Conservation (phyloP, 2,113 vertebrate genomes). For the Neolamprologus brichardi region DNA sequence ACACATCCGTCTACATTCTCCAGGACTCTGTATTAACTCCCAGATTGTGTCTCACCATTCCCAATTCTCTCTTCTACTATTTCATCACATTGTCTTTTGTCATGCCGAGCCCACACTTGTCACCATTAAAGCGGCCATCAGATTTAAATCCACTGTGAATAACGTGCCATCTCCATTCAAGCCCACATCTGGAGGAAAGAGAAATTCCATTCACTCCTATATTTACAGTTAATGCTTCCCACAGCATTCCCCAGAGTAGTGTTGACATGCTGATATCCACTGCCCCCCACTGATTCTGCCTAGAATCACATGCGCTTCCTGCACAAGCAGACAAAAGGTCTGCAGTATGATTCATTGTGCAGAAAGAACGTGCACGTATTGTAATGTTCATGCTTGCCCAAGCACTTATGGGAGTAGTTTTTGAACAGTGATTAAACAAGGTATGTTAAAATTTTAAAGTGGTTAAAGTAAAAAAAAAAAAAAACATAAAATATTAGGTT, state of each 20-base stretch:
- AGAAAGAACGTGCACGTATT: not conserved
- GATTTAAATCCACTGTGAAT: constrained; percentile 39
- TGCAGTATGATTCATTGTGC: not conserved
- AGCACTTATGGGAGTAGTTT: not conserved
- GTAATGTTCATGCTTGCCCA: not conserved
- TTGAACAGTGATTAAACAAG: not conserved
- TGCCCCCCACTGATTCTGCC: constrained; percentile 28
- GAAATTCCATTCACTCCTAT: not conserved
- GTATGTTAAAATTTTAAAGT: not conserved
- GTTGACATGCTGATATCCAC: constrained; percentile 22
- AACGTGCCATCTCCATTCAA: constrained; percentile 13
- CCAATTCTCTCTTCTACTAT: not conserved
- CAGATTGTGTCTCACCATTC: not conserved
- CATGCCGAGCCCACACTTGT: not conserved
- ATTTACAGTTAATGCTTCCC: constrained; percentile 8
- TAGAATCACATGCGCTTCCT: constrained; percentile 6
- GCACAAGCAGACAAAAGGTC: not conserved
- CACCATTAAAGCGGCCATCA: constrained; percentile 7
- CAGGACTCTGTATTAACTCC: not conserved
- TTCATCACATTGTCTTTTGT: not conserved
- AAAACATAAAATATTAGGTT: not conserved
- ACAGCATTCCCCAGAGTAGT: not conserved
- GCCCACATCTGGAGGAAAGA: not conserved
- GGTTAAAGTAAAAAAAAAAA: not conserved
- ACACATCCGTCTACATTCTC: not conserved